Conservation (phyloP, 1,140 invertebrate genomes). For the Drosophila elegans region DNA sequence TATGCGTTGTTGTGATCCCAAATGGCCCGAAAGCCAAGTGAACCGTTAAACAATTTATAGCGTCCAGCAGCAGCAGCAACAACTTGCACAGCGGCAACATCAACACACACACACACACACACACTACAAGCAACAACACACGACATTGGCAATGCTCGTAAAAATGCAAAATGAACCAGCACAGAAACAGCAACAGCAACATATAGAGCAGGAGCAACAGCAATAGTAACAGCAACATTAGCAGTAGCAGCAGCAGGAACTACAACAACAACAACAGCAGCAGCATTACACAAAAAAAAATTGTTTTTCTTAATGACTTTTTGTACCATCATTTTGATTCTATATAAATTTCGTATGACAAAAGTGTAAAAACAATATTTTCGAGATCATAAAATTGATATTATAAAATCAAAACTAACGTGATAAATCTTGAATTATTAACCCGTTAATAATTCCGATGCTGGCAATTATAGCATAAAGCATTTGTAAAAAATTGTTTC, state of each 20-base stretch:
- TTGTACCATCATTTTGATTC: neutral
- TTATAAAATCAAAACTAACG: too few relatives aligned
- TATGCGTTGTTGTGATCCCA: conserved; percentile 61
- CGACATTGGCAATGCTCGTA: conserved; percentile 65
- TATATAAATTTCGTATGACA: too few relatives aligned
- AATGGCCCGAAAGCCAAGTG: conserved; percentile 82
- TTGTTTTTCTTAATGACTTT: neutral
- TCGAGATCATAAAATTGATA: too few relatives aligned
- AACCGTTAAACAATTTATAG: conserved; percentile 82
- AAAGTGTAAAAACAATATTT: too few relatives aligned
- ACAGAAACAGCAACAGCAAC: neutral
- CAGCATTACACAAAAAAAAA: neutral
- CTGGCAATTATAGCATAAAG: too few relatives aligned
- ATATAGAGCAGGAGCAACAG: neutral
- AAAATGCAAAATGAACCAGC: conserved; percentile 77
- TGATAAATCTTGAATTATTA: too few relatives aligned
- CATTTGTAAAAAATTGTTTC: too few relatives aligned
- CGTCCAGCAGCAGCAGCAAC: conserved; percentile 43
- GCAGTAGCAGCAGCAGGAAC: neutral
- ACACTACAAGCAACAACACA: conserved; percentile 28
- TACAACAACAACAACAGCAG: conserved; percentile 8
- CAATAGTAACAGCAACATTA: neutral
- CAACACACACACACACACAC: conserved; percentile 20
- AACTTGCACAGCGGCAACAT: conserved; percentile 27
- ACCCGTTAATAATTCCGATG: too few relatives aligned